phyloP scores from a whole-genome alignment of 2,113 vertebrate species.

The Butorides virescens region DNA sequence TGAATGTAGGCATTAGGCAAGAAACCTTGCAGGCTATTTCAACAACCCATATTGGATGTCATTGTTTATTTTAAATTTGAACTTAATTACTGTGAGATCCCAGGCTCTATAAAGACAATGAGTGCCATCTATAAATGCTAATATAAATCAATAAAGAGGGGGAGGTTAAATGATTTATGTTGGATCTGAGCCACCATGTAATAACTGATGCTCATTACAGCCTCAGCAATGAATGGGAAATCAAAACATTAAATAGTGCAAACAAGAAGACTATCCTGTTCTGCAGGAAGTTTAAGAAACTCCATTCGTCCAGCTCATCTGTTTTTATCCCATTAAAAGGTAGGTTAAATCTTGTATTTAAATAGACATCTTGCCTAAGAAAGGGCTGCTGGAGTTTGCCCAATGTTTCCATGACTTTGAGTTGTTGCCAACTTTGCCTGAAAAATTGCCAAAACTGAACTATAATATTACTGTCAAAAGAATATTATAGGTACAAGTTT shows the following conservation, averaged over 20 bases:
- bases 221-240: constrained; percentile 20
- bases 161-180: constrained; percentile 33
- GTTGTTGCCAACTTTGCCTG: constrained; percentile 61
- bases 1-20: neutral
- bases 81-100: constrained; percentile 42
- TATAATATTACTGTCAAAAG: constrained; percentile 53
- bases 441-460: constrained; percentile 61
- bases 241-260: constrained; percentile 16
- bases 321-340: neutral
- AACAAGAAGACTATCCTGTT: neutral
- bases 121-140: constrained; percentile 44
- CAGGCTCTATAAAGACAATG: constrained; percentile 21
- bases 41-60: neutral
- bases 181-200: constrained; percentile 28
- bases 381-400: constrained; percentile 18
- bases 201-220: constrained; percentile 1
- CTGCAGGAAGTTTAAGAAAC: neutral
- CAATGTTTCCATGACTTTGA: constrained; percentile 12
- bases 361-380: neutral
- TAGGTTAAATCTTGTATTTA: constrained; percentile 1
- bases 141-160: constrained; percentile 45
- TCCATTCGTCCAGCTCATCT: neutral
- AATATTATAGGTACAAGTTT: constrained; percentile 38
- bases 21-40: constrained; percentile 1
- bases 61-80: constrained; percentile 49